phyloP scores from a whole-genome alignment of 2,797 vertebrate species.

The Spondyliosoma cantharus region DNA sequence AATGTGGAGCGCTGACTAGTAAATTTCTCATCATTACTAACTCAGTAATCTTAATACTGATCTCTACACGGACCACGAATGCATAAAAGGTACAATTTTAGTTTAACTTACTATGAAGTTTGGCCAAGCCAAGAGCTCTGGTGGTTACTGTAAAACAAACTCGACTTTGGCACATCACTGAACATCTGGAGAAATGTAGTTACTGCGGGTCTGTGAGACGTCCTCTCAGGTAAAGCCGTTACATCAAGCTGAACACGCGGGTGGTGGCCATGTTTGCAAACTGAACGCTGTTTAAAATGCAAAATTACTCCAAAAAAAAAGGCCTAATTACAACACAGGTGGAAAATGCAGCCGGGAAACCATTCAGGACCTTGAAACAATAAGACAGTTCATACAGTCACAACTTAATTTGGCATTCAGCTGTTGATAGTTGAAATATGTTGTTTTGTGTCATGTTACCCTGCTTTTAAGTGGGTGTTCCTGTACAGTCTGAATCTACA shows the following conservation, averaged over 20 bases:
- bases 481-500: conserved; percentile 55
- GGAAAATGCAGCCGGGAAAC: conserved; percentile 18
- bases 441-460: conserved; percentile 46
- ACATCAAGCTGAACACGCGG: conserved; percentile 36
- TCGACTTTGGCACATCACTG: conserved; percentile 80
- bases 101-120: conserved; percentile 32
- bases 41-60: conserved; percentile 68
- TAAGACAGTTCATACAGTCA: conserved; percentile 37
- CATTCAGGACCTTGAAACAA: conserved; percentile 46
- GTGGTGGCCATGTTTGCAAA: conserved; percentile 13
- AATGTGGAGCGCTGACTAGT: conserved; percentile 42
- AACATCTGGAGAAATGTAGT: conserved; percentile 52
- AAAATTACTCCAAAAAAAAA: conserved; percentile 15
- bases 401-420: conserved; percentile 77
- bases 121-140: conserved; percentile 52
- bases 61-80: conserved; percentile 58
- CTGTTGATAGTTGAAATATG: conserved; percentile 61
- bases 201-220: conserved; percentile 45
- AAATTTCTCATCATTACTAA: conserved; percentile 6
- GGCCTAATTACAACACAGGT: conserved; percentile 15
- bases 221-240: conserved; percentile 11
- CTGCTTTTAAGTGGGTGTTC: conserved; percentile 61
- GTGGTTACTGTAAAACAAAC: conserved; percentile 48
- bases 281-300: conserved; percentile 26
- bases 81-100: conserved; percentile 26